Base-by-base conservation (phyloP, 2,888 invertebrate species). In the Stenoptilia bipunctidactyla region DNA sequence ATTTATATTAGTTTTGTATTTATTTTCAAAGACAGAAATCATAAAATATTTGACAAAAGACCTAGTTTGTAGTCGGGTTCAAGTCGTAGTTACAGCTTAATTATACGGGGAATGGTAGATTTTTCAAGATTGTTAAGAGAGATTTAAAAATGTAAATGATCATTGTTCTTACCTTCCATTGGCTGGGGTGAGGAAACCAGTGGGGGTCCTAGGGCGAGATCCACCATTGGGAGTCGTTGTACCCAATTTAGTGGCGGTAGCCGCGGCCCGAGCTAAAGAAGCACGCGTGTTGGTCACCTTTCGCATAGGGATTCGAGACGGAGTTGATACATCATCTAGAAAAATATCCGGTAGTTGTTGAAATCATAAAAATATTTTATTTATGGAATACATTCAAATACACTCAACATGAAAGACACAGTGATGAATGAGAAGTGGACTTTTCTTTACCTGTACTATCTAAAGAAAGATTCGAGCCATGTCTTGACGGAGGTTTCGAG, bases 401-500 rank as follows among this genome's bases (percentile, higher is more conserved):
- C n/a, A n/a, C n/a, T n/a, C n/a, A n/a, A n/a, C 6, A 15, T 36
- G n/a, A 42, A 39, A 41, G 14, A 13, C 8, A n/a, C 37, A 15
- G 1, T 36, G 48, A n/a, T n/a, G n/a, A n/a, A n/a, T n/a, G n/a
- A n/a, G n/a, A n/a, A n/a, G n/a, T n/a, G n/a, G n/a, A n/a, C n/a
- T n/a, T n/a, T n/a, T n/a, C n/a, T 46, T 49, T 72, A 93, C 94
- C 94, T 69, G 93, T 93, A 67, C 94, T 93, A 68, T 95, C 95
- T 51, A 96, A 82, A 35, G 96, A 96, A 45, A 94, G 87, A 61
- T 94, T 96, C 36, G 97, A 97, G 50, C 96, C 96, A 63, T 96
- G 94, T 55, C 96, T 89, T 52, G 96, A 96, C 14, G 96, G 93
- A 48, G 97, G 96, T 72, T 96, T 95, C 46, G 94, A 94, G 45